Conservation (phyloP, 2,888 invertebrate genomes). For the Drosophila emarginata region DNA sequence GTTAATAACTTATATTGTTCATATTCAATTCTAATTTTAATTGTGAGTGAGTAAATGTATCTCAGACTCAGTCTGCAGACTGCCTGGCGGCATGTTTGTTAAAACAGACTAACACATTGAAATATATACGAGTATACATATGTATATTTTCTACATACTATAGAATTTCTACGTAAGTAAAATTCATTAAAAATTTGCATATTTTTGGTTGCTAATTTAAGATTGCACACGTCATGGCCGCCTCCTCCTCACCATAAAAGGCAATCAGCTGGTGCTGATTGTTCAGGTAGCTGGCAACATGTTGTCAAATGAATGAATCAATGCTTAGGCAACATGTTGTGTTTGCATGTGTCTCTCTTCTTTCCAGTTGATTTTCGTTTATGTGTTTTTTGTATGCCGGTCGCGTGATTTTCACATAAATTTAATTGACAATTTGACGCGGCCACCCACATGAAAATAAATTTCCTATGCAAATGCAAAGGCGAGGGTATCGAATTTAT, state of each 20-base stretch:
- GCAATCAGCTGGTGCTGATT: conserved; percentile 33
- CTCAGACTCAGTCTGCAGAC: conserved; percentile 59
- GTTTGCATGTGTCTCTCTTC: background rate
- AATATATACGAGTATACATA: conserved; percentile 13
- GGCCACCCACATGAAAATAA: conserved; percentile 54
- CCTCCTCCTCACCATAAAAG: conserved; percentile 48
- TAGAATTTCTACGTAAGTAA: conserved; percentile 7
- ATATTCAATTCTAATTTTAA: background rate
- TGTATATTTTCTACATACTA: background rate
- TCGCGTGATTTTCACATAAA: conserved; percentile 53
- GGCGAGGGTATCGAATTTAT: conserved; percentile 9
- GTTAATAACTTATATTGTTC: conserved; percentile 26
- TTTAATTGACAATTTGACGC: conserved; percentile 64
- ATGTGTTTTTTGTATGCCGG: conserved; percentile 46
- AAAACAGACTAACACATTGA: conserved; percentile 38
- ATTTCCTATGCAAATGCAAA: conserved; percentile 42
- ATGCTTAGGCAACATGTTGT: conserved; percentile 33
- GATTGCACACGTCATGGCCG: conserved; percentile 47
- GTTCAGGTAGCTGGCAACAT: conserved; percentile 45
- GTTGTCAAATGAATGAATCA: conserved; percentile 22
- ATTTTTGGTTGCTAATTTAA: conserved; percentile 31
- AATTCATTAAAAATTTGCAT: conserved; percentile 45
- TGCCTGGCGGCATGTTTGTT: conserved; percentile 65
- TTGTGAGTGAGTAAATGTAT: conserved; percentile 35
- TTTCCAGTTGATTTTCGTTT: background rate